Evolutionary conservation across 2,888 invertebrate species (phyloP).

Genomic region (Eristalis tenax): DNA sequence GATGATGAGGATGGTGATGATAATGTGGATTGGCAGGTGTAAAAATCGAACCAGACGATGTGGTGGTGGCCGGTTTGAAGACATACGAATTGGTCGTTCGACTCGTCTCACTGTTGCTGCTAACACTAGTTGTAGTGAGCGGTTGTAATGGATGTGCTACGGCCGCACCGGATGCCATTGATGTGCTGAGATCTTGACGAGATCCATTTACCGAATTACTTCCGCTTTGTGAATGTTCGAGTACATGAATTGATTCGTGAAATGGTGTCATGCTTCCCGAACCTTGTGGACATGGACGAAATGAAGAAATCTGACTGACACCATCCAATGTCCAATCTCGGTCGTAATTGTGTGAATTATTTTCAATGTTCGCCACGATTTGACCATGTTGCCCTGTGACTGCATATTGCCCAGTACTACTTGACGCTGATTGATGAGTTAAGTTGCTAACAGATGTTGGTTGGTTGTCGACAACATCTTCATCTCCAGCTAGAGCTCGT

Average conservation of each 20-base stretch:
- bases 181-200: constrained; percentile 78
- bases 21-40: constrained; percentile 58
- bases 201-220: constrained; percentile 80
- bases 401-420: constrained; percentile 72
- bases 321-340: constrained; percentile 81
- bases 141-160: constrained; percentile 58
- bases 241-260: constrained; percentile 81
- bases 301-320: constrained; percentile 81
- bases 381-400: constrained; percentile 77
- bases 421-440: constrained; percentile 61
- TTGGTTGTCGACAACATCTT: constrained; percentile 60
- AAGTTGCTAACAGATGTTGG: constrained; percentile 51
- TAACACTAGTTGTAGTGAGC: constrained; percentile 52
- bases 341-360: constrained; percentile 81
- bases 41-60: constrained; percentile 55
- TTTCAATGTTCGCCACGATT: constrained; percentile 86
- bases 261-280: constrained; percentile 81
- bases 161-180: constrained; percentile 57
- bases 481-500: constrained; percentile 9
- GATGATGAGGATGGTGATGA: constrained; percentile 72
- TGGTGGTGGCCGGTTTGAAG: constrained; percentile 65
- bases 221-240: constrained; percentile 79
- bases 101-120: constrained; percentile 65
- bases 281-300: constrained; percentile 81
- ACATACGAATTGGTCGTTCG: constrained; percentile 71